Evolutionary conservation across 2,888 invertebrate species (phyloP).

Genomic region (Bellardia bayeri): DNA sequence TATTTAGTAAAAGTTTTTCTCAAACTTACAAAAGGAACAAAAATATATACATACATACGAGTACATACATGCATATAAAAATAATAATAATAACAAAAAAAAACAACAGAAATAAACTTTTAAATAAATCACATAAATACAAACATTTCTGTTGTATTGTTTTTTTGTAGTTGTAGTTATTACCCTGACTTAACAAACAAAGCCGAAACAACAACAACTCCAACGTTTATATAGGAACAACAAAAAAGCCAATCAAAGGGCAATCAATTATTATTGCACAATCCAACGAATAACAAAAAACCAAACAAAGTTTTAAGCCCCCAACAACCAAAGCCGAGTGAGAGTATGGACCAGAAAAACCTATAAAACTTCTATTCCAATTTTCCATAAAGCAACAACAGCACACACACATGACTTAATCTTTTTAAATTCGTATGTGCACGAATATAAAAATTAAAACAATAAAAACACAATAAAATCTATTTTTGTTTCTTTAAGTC

Average conservation of each 20-base stretch:
- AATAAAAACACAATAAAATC: constrained; percentile 48
- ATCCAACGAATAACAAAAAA: constrained; percentile 45
- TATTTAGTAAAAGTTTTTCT: constrained; percentile 53
- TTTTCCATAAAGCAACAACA: background rate
- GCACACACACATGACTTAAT: constrained; percentile 40
- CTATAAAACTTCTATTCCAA: constrained; percentile 20
- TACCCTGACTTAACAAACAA: constrained; percentile 44
- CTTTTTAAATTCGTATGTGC: constrained; percentile 18
- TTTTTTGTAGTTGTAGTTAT: constrained; percentile 20
- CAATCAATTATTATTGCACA: constrained; percentile 66
- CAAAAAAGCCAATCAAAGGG: constrained; percentile 61
- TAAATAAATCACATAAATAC: constrained; percentile 51
- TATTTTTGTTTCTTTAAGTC: constrained; percentile 3
- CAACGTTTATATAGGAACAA: background rate
- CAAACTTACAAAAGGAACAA: constrained; percentile 35
- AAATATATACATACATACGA: constrained; percentile 7
- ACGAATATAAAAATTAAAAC: constrained; percentile 32
- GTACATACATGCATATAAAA: too few relatives aligned
- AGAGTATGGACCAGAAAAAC: constrained; percentile 10
- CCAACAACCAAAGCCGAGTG: constrained; percentile 36
- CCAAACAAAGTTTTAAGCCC: constrained; percentile 52
- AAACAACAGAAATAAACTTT: constrained; percentile 26
- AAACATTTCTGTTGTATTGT: background rate
- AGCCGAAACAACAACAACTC: background rate
- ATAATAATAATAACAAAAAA: background rate